Percentiles rank a stretch among this genome's conserved stretches.
Evolutionary conservation across 2,797 vertebrate genomes (phyloP).

Genomic region (Xenentodon cancila): DNA sequence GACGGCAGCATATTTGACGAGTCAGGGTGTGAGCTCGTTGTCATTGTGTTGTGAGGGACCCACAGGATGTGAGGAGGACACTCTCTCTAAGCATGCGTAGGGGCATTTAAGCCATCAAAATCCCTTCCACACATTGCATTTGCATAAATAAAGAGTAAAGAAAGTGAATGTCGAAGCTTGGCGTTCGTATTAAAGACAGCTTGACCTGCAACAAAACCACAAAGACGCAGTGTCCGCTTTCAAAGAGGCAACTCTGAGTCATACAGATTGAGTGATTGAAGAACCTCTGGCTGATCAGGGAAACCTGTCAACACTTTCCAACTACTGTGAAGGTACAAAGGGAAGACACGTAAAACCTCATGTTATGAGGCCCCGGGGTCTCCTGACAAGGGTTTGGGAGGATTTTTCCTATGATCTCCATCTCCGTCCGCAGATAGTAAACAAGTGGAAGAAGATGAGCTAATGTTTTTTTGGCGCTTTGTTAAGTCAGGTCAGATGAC

Average conservation of each 20-base stretch:
- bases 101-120: no score
- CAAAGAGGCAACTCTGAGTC: constrained; percentile 65
- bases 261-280: constrained; percentile 37
- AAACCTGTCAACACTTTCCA: constrained; percentile 55
- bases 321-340: constrained; percentile 55
- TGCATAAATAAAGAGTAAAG: no score
- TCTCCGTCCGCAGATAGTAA: constrained; percentile 51
- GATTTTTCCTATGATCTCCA: constrained; percentile 68
- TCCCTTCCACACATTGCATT: no score
- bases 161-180: no score
- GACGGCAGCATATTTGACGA: constrained; percentile 34
- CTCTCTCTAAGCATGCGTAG: no score
- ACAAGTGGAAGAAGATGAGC: constrained; percentile 73
- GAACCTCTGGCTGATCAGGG: constrained; percentile 41
- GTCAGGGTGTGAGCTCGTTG: constrained; percentile 31
- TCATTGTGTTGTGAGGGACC: constrained; percentile 28
- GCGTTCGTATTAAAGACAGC: not conserved
- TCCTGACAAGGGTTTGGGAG: constrained; percentile 48
- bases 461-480: constrained; percentile 70
- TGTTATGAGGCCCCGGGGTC: constrained; percentile 58
- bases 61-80: constrained; percentile 19
- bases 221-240: not conserved
- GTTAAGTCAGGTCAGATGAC: constrained; percentile 25
- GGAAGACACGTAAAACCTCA: constrained; percentile 35
- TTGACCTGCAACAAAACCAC: constrained; percentile 11